Conservation (phyloP, 2,888 invertebrate species). For the Drosophila subsilvestris region DNA sequence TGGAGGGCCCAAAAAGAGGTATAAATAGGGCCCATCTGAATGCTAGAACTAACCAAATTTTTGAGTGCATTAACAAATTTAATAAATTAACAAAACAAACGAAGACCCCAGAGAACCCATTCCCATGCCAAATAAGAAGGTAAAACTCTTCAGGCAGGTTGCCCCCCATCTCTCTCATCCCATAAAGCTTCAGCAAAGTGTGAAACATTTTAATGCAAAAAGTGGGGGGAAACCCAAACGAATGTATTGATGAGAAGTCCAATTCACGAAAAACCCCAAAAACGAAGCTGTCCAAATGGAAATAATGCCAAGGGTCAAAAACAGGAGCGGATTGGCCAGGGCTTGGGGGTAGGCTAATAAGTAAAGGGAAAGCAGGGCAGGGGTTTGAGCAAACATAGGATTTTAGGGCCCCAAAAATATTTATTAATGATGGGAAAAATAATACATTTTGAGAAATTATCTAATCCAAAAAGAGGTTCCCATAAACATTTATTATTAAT, state of each 20-base stretch:
- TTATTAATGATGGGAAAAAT: neutral
- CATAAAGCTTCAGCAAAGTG: conserved; percentile 51
- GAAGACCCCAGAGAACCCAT: conserved; percentile 6
- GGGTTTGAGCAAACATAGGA: neutral
- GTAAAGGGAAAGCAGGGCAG: neutral
- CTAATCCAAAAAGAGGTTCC: too few species aligned
- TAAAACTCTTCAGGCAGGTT: conserved; percentile 13
- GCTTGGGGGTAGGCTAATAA: too few species aligned
- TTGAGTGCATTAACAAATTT: conserved; percentile 32
- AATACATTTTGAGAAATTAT: neutral
- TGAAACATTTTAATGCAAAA: conserved; percentile 42
- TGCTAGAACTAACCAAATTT: neutral
- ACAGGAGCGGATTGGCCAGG: conserved; percentile 1
- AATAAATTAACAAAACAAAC: conserved; percentile 45
- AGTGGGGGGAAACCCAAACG: conserved; percentile 6
- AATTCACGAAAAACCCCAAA: neutral
- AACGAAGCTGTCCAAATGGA: conserved; percentile 8
- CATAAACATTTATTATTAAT: too few species aligned
- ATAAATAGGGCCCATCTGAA: conserved; percentile 7
- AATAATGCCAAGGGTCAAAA: conserved; percentile 47
- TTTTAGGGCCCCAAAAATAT: neutral
- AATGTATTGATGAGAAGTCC: conserved; percentile 17
- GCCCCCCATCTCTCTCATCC: neutral
- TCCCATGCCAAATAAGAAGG: neutral
- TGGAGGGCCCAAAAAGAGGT: conserved; percentile 2